Evolutionary conservation across 2,888 invertebrate genomes (phyloP), one percentile per base, ranked within the genome.

Genomic region (Ectobius pallidus): DNA sequence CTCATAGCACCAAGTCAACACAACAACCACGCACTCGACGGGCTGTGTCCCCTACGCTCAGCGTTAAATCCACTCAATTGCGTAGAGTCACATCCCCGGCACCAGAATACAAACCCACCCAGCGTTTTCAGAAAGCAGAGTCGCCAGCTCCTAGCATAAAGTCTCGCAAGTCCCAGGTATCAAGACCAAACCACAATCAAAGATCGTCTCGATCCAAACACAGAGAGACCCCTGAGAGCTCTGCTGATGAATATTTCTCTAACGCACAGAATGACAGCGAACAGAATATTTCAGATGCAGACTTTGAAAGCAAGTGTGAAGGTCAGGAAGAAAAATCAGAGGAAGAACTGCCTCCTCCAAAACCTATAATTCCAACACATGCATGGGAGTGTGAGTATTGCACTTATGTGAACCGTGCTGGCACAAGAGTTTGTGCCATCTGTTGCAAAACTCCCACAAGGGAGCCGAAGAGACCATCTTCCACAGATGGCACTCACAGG

Each of bases 331-430:
- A 78, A 3, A 69, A 74, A 73, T 76, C 49, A 67, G 81, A 79
- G 42, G 78, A 82, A 39, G 85, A 83, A 1, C 84, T 83, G 69
- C 84, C 86, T 16, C 84, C 85, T 1, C 85, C 87, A 16, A 78
- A 49, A 78, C 80, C 11, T 68, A 73, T 63, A 67, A 77, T 69
- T 72, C 88, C 90, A 0, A 84, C 82, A 46, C 84, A 87, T 16
- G 85, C 88, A 71, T 96, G 96, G 96, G 90, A 93, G 76, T 96
- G 96, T 81, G 93, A 94, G 79, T 94, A 95, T 80, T 96, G 96
- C 81, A 96, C 96, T 0, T 95, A 91, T 81, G 91, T 95, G 2
- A 96, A 96, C 81, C 91, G 92, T 74, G 85, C 92, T 0, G 92
- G 91, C 22, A 89, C 90, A 0, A 89, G 91, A 78, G 92, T 96